phyloP scores from a whole-genome alignment of 2,888 invertebrate genomes.

The Listrodromus nycthemerus region DNA sequence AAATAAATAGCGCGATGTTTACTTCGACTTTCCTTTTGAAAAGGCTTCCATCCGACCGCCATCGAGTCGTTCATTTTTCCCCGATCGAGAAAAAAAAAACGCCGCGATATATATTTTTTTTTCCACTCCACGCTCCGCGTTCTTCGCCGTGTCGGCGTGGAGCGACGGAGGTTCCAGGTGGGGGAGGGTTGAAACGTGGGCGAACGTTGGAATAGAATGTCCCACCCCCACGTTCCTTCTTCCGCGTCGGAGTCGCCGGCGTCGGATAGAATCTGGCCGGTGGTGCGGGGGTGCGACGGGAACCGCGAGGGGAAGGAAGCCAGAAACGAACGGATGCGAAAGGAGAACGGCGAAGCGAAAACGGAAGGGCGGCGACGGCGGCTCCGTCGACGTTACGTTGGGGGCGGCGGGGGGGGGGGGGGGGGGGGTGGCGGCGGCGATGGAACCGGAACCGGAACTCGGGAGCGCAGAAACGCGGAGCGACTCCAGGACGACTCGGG shows the following conservation, averaged over 20 bases:
- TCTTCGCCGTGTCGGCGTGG: conserved; percentile 11
- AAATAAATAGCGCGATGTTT: too few relatives aligned
- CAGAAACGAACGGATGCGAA: conserved; percentile 77
- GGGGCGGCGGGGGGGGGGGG: conserved; percentile 58
- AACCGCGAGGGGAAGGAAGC: conserved; percentile 70
- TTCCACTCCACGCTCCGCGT: neutral
- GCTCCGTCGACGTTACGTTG: conserved; percentile 52
- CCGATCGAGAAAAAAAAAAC: neutral
- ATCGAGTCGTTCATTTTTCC: neutral
- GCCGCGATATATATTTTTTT: neutral
- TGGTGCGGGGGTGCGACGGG: conserved; percentile 27
- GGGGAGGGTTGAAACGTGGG: conserved; percentile 59
- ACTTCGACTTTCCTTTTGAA: neutral
- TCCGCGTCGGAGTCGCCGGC: conserved; percentile 36
- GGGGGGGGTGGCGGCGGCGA: conserved; percentile 60
- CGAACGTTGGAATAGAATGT: conserved; percentile 46
- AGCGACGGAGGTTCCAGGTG: conserved; percentile 1
- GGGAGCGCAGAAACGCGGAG: conserved; percentile 77
- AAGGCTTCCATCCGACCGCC: neutral
- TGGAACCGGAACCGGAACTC: conserved; percentile 80
- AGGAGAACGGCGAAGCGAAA: conserved; percentile 77
- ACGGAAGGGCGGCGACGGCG: conserved; percentile 72
- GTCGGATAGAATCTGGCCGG: conserved; percentile 22
- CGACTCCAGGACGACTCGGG: conserved; percentile 70
- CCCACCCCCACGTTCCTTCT: conserved; percentile 14